These are phyloP conservation scores for Raphicerus campestris DNA, from an alignment of 2,113 vertebrate species.

Conservation along the genomic window DNA sequence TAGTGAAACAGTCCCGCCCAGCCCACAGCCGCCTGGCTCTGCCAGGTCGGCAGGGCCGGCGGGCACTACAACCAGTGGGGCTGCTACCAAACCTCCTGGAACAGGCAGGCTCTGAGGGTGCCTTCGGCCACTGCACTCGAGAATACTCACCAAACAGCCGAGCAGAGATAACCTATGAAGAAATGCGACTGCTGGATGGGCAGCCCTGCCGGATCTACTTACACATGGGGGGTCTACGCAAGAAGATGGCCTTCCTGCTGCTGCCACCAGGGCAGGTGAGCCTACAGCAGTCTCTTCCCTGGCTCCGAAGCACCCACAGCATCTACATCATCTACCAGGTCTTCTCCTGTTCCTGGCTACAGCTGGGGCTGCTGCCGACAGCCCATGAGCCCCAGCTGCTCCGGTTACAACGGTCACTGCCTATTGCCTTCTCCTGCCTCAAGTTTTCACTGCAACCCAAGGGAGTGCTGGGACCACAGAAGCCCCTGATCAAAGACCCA, in stretches of 20 bases:
- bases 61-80: slow-evolving; percentile 71
- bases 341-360: slow-evolving; percentile 73
- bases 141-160: slow-evolving; percentile 64
- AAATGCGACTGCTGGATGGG: slow-evolving; percentile 71
- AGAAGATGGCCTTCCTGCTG: slow-evolving; percentile 71
- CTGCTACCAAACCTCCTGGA: slow-evolving; percentile 62
- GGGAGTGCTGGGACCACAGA: slow-evolving; percentile 73
- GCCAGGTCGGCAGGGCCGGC: slow-evolving; percentile 55
- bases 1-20: slow-evolving; percentile 70
- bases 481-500: slow-evolving; percentile 55
- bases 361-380: slow-evolving; percentile 41
- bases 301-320: slow-evolving; percentile 73
- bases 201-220: slow-evolving; percentile 70
- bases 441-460: slow-evolving; percentile 74
- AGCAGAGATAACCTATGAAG: slow-evolving; percentile 75
- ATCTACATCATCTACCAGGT: slow-evolving; percentile 78
- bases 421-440: slow-evolving; percentile 76
- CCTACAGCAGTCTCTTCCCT: slow-evolving; percentile 72
- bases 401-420: slow-evolving; percentile 55
- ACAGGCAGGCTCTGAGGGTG: slow-evolving; percentile 43
- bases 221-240: slow-evolving; percentile 66
- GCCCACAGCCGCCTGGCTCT: slow-evolving; percentile 57
- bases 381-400: slow-evolving; percentile 54
- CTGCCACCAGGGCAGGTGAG: slow-evolving; percentile 70
- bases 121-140: slow-evolving; percentile 68